A percentile compares a stretch with the other conserved stretches of the same genome.
Conservation (phyloP, 1,140 invertebrate species). For the Orchestia grillus region DNA sequence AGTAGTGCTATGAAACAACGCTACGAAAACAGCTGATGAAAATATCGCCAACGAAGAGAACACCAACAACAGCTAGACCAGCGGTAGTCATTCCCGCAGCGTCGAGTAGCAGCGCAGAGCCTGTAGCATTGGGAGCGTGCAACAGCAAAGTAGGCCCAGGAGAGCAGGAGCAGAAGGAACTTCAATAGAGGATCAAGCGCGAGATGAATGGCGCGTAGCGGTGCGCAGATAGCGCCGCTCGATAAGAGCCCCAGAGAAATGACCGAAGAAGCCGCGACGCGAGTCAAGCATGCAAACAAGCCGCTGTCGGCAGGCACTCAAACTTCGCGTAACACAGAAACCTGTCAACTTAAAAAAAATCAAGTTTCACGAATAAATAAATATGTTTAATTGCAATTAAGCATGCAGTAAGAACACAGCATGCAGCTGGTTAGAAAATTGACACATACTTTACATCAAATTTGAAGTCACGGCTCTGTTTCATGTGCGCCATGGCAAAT, state of each 20-base stretch:
- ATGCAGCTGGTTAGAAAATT: background rate
- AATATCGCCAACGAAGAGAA: background rate
- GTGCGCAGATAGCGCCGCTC: background rate
- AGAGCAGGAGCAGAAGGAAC: background rate
- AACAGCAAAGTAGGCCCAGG: background rate
- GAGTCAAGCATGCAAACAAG: slow-evolving; percentile 12
- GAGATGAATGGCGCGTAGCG: slow-evolving; percentile 16
- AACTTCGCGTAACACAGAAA: background rate
- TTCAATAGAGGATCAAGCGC: slow-evolving; percentile 18
- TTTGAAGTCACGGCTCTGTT: background rate
- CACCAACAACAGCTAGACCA: background rate
- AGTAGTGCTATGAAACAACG: no score
- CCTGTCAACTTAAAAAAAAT: background rate
- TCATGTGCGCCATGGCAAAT: background rate
- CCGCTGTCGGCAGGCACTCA: background rate
- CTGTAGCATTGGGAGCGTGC: background rate
- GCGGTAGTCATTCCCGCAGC: no score
- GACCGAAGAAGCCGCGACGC: slow-evolving; percentile 19
- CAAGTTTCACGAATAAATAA: background rate
- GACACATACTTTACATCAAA: background rate
- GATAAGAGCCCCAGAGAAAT: slow-evolving; percentile 27
- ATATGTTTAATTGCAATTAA: background rate
- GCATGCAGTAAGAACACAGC: background rate
- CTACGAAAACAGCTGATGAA: no score
- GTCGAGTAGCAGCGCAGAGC: background rate